Base-by-base conservation (phyloP, 2,888 invertebrate species). In the Drosophila bunnanda region DNA sequence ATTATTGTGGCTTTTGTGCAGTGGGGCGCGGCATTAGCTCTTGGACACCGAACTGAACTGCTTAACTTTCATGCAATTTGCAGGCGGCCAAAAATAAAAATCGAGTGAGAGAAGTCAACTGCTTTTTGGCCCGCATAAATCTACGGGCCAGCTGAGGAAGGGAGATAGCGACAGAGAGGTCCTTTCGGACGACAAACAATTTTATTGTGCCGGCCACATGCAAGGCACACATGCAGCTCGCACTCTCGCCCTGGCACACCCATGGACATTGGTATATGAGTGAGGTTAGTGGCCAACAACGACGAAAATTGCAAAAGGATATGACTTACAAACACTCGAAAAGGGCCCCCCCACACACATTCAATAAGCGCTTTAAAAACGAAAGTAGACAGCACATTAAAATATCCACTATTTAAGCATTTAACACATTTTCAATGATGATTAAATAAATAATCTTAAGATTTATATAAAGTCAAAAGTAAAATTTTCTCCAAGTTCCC, bases 171-270 rank as follows among this genome's bases (percentile, higher is more conserved):
- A 39, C 30, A 56, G 77, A 61, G 73, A 66, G 70, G 82, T 60
- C 86, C 88, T 75, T 82, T 85, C 69, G 72, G 85, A 80, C 88
- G 85, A 89, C 89, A 85, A 85, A 89, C 89, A 88, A 85, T 85
- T 85, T 85, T 89, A 85, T 85, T 85, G 85, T 85, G 54, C 80
- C 60, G 50, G 46, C 73, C 59, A 60, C 69, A 58, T 60, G 59
- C 59, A 60, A 60, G 52, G 46, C 55, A 65, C 57, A 59, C 41
- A 43, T 44, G 58, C 54, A 58, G 41, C 39, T 46, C 20, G 43
- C 22, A 50, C 28, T 43, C 43, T 39, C 15, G 38, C 43, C 44
- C 17, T 8, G 32, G 50, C 53, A 76, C 50, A 73, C 61, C 70
- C 70, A 61, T 52, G 67, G 55, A 84, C 69, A 74, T 74, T 87